Percentiles rank a stretch among this genome's conserved stretches.
phyloP scores from a whole-genome alignment of 2,113 vertebrate genomes.

The Brienomyrus brachyistius region DNA sequence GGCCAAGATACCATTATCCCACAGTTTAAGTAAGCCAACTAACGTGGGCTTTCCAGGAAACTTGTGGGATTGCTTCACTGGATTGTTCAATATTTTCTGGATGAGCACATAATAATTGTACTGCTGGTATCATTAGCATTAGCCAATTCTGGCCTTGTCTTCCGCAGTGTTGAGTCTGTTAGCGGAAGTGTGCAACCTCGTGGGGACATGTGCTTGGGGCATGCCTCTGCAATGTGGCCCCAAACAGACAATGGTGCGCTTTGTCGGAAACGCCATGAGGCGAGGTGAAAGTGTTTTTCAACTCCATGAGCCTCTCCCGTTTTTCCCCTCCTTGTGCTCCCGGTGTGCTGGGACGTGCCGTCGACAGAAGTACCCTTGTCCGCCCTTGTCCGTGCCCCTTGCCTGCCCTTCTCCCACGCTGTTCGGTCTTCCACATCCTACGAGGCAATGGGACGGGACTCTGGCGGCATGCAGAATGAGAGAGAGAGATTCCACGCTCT shows the following conservation, averaged over 20 bases:
- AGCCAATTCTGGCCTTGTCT: not conserved
- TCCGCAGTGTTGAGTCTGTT: not conserved
- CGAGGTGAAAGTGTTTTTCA: not conserved
- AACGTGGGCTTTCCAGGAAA: not conserved
- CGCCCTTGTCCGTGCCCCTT: not conserved
- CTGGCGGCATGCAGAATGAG: not conserved
- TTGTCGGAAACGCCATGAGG: not conserved
- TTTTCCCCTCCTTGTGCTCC: not conserved
- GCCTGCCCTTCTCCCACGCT: slow-evolving; percentile 10
- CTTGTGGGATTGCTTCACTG: not conserved
- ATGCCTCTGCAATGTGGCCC: not conserved
- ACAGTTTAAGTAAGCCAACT: not conserved
- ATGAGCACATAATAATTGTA: not conserved
- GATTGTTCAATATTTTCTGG: not conserved
- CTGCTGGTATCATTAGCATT: not conserved
- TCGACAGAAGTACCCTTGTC: slow-evolving; percentile 6
- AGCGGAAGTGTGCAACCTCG: not conserved
- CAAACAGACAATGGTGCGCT: not conserved
- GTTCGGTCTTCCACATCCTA: slow-evolving; percentile 11
- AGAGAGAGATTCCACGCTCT: not conserved
- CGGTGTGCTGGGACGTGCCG: not conserved
- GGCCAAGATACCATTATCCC: not conserved
- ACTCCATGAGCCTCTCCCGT: not conserved
- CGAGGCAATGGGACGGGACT: slow-evolving; percentile 6
- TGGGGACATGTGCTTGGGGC: not conserved